These are phyloP conservation scores for zebrafish (Danio rerio) DNA, from an alignment of 2,113 vertebrate genomes.

Conservation along the genomic window DNA sequence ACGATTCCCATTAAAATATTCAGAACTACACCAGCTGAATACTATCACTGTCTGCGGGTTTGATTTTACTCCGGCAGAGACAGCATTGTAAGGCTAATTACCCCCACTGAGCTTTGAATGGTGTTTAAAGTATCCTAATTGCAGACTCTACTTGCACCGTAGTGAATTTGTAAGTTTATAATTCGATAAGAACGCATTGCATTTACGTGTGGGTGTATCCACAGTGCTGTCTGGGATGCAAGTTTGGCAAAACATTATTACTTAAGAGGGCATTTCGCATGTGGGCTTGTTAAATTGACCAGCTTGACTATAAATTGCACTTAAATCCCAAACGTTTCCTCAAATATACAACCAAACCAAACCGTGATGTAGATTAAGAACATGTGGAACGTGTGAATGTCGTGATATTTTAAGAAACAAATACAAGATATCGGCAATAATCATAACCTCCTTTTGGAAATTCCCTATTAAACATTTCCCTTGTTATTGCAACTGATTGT, in stretches of 20 bases:
- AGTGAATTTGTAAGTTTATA: not conserved
- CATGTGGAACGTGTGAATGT: not conserved
- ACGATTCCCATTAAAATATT: not conserved
- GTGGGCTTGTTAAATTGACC: not conserved
- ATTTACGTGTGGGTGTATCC: conserved; percentile 6
- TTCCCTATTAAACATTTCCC: not conserved
- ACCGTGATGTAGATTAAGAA: not conserved
- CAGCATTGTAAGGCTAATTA: conserved; percentile 8
- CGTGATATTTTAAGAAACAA: not conserved
- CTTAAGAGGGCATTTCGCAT: not conserved
- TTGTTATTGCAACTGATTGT: conserved; percentile 47
- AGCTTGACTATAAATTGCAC: conserved; percentile 25
- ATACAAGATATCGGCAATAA: not conserved
- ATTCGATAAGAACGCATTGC: conserved; percentile 2
- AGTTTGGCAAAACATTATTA: conserved; percentile 18
- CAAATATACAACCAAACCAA: not conserved
- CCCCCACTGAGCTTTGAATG: not conserved
- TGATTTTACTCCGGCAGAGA: not conserved
- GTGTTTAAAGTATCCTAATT: conserved; percentile 16
- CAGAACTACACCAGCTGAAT: not conserved
- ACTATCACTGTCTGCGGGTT: not conserved
- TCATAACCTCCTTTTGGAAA: not conserved
- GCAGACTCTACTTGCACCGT: not conserved
- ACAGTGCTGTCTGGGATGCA: conserved; percentile 18
- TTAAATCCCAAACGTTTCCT: conserved; percentile 15